These are phyloP conservation scores for Onychomys leucogaster DNA, from an alignment of 2,797 vertebrate species.

Conservation along the genomic window DNA sequence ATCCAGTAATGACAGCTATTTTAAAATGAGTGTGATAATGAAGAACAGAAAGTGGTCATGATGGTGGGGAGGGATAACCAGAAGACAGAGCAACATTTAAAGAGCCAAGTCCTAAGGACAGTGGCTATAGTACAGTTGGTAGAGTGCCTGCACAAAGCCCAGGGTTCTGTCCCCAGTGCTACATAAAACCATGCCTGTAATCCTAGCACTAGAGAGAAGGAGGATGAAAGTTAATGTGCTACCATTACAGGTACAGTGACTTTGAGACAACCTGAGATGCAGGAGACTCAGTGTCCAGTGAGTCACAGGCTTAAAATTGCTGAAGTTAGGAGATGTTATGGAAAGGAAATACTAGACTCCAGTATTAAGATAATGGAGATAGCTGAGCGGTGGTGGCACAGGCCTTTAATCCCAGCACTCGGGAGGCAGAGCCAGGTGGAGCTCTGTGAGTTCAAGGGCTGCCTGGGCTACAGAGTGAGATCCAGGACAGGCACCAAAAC, in stretches of 20 bases:
- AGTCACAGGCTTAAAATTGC: neutral
- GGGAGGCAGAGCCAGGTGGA: no score
- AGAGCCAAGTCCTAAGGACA: neutral
- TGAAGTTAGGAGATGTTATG: neutral
- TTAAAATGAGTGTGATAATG: neutral
- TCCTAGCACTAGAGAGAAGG: neutral
- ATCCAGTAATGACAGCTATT: neutral
- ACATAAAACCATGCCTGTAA: no score
- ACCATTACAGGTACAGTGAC: no score
- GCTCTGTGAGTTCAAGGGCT: no score
- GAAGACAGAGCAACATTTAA: neutral
- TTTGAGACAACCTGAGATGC: no score
- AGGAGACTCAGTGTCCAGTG: neutral
- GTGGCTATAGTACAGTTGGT: no score
- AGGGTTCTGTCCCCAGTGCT: neutral
- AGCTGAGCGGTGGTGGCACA: neutral
- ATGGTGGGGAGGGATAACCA: neutral
- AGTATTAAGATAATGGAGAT: neutral
- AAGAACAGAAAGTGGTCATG: neutral
- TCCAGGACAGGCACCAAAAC: no score
- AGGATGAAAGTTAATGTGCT: neutral
- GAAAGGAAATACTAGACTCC: neutral
- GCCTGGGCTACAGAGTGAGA: no score
- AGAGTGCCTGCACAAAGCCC: neutral
- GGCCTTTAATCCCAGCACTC: no score